Evolutionary conservation across 2,888 invertebrate species (phyloP).

Genomic region (Meta bourneti): DNA sequence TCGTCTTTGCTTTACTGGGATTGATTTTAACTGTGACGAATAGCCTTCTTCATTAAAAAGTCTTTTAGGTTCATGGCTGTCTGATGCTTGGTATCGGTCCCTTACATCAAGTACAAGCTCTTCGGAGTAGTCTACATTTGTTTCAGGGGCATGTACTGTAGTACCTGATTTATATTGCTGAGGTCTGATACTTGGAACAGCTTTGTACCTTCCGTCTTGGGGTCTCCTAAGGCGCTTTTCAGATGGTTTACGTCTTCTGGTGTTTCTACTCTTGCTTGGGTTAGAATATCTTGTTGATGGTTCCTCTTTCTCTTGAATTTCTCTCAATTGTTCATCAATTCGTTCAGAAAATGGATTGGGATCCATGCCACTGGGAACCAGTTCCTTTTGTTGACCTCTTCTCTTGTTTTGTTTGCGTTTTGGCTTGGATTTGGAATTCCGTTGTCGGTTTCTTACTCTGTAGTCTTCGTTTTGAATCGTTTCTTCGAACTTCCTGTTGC

Average conservation of each 20-base stretch:
- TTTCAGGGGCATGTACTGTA: neutral
- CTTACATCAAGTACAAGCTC: slow-evolving; percentile 27
- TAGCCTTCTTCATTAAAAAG: slow-evolving; percentile 9
- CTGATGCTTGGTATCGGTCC: neutral
- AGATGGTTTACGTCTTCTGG: neutral
- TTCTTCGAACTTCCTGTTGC: neutral
- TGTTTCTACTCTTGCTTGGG: neutral
- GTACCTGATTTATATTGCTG: neutral
- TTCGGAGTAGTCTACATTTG: slow-evolving; percentile 23
- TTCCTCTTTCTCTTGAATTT: neutral
- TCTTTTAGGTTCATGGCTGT: slow-evolving; percentile 10
- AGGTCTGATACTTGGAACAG: neutral
- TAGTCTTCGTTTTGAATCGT: neutral
- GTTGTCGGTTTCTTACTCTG: neutral
- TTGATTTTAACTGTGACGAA: neutral
- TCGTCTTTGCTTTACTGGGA: neutral
- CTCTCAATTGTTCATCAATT: neutral
- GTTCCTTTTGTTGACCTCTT: neutral
- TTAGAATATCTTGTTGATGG: neutral
- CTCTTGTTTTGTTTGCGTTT: slow-evolving; percentile 11
- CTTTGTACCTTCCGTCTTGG: neutral
- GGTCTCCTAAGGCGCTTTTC: neutral
- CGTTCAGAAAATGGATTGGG: neutral
- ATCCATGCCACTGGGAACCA: neutral
- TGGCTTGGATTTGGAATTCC: slow-evolving; percentile 8